These are phyloP conservation scores for Lumbricus terrestris DNA, from an alignment of 2,888 invertebrate genomes.

Conservation along the genomic window DNA sequence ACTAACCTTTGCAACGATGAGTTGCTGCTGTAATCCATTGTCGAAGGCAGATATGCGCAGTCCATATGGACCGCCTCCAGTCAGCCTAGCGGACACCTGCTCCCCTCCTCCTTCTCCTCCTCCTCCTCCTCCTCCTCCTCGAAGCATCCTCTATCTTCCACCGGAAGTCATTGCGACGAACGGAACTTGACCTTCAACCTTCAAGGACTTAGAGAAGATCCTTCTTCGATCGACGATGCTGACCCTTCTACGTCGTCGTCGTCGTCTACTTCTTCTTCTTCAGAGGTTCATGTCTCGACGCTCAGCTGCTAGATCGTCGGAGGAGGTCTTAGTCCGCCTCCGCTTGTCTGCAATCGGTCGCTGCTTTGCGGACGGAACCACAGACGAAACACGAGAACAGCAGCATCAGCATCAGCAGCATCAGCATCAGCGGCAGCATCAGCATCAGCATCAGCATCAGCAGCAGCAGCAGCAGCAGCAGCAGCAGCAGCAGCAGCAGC, in stretches of 20 bases:
- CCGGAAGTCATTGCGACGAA: background rate
- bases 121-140: too few relatives aligned
- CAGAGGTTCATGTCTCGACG: background rate
- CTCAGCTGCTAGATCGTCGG: too few relatives aligned
- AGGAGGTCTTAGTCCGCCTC: background rate
- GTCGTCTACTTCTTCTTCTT: background rate
- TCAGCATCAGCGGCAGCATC: background rate
- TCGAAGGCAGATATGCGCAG: background rate
- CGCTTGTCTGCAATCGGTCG: background rate
- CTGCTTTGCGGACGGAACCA: background rate
- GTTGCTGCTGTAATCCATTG: background rate
- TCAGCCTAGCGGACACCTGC: background rate
- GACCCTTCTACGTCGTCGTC: background rate
- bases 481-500: background rate
- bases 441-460: background rate
- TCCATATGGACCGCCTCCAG: background rate
- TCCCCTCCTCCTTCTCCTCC: background rate
- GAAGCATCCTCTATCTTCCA: background rate
- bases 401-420: background rate
- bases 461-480: background rate
- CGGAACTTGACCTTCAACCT: background rate
- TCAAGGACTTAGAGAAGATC: background rate
- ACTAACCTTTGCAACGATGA: constrained; percentile 6
- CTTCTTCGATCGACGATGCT: background rate
- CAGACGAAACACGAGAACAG: background rate